A percentile compares a stretch with the other conserved stretches of the same genome.
Evolutionary conservation across 2,888 invertebrate genomes (phyloP).

Genomic region (Metacarcinus magister): DNA sequence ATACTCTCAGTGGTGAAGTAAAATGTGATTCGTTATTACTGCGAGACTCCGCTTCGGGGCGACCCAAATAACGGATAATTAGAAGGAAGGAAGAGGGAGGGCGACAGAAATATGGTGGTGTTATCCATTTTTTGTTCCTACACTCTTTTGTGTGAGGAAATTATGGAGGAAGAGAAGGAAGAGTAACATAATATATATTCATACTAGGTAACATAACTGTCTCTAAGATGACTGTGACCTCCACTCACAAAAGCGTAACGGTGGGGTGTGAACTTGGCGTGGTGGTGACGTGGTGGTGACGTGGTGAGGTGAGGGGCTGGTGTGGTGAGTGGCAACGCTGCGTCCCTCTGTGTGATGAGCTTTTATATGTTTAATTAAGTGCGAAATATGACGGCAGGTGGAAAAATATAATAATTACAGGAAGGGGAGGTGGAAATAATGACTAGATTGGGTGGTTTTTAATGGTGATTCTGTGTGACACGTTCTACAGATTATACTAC

Average conservation of each 20-base stretch:
- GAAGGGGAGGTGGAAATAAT: too few species aligned
- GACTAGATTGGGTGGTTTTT: too few species aligned
- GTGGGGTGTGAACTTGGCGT: too few species aligned
- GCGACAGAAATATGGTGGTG: neutral
- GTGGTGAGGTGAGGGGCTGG: too few species aligned
- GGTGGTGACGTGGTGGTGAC: too few species aligned
- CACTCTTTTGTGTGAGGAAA: conserved; percentile 10
- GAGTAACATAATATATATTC: too few species aligned
- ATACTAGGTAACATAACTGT: too few species aligned
- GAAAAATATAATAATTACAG: neutral
- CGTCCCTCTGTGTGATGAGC: neutral
- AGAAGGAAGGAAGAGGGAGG: conserved; percentile 14
- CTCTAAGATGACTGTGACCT: too few species aligned
- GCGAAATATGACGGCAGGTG: neutral
- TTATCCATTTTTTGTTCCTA: conserved; percentile 8
- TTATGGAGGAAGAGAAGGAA: neutral
- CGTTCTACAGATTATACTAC: too few species aligned
- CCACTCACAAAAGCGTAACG: too few species aligned
- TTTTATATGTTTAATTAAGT: conserved; percentile 26
- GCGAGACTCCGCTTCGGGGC: neutral
- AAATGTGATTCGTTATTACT: neutral
- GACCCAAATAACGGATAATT: conserved; percentile 15
- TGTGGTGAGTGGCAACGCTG: too few species aligned
- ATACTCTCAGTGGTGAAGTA: conserved; percentile 12
- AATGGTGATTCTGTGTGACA: too few species aligned